Base-by-base conservation (phyloP, 2,797 vertebrate species). In the Kryptolebias ocellatus region DNA sequence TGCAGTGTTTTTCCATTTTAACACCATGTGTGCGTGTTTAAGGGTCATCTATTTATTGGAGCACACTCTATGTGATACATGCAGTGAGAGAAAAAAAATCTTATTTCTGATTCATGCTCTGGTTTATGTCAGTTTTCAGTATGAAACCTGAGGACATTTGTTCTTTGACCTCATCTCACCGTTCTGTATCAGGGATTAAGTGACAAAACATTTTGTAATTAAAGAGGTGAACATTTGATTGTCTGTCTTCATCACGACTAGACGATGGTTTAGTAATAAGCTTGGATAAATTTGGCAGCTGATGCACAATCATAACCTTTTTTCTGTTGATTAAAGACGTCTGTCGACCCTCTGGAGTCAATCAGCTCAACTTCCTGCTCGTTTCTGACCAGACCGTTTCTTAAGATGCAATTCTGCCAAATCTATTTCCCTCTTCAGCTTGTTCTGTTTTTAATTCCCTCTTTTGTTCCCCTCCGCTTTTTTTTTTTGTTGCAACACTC, bases 1-100 rank as follows among this genome's bases (percentile, higher is more conserved):
- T 78, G 79, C 65, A 74, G 83, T 57, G 4, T 47, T 73, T 59
- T 42, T 78, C 74, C 50, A 54, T 44, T 51, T 67, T 63, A 52
- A 17, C 63, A 70, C 51, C 4, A 4, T 70, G 69, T 60, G 34
- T 46, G 58, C 44, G 16, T 37, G 64, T 64, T 61, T 46, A 58
- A 31, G 50, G 34, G 53, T 58, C 42, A 64, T 64, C 61, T 68
- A 37, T 58, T 70, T 62, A 42, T 49, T 52, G 44, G n/a, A 64
- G 34, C 2, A 20, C 62, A 34, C 45, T 3, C 17, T 44, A 53
- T 18, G 16, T 20, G 47, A 54, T 49, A 39, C 29, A 5, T 50
- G 29, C 67, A 47, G 37, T 18, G 46, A 4, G 16, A 24, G n/a
- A 5, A 49, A 45, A 58, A 42, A 62, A 4, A 39, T 57, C 39